Evolutionary conservation across 2,113 vertebrate genomes (phyloP), one percentile per base, ranked within the genome.

Genomic region (Rhinoderma darwinii): DNA sequence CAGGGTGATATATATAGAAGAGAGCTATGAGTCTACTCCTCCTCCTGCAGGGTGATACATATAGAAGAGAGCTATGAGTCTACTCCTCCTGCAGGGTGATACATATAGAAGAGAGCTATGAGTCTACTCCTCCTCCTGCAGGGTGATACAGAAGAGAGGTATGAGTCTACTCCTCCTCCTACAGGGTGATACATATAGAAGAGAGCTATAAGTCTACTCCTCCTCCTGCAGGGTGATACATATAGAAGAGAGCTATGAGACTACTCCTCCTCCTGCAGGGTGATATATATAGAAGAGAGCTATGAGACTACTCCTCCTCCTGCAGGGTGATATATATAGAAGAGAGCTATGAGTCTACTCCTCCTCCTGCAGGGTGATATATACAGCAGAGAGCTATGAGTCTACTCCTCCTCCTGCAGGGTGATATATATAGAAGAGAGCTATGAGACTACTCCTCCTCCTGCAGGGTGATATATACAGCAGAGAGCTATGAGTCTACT

Each of bases 241-340:
- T n/a, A n/a, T n/a, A n/a, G n/a, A 8, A 61, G 25, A 8, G 56
- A 61, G 56, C 56, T 10, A n/a, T 25, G 25, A 61, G 56, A 30
- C 66, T n/a, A n/a, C n/a, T 35, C 47, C 68, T 84, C 51, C 83
- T 22, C 72, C 70, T 84, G 72, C 72, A 84, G 83, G 83, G 83
- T 84, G 70, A 75, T n/a, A 61, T 35, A 27, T n/a, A n/a, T n/a
- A n/a, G n/a, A n/a, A 61, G 10, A 9, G 59, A 27, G 59, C 59
- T 9, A 61, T 9, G 59, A 61, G 59, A 11, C 59, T n/a, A n/a
- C n/a, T 18, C 82, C 82, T 73, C 82, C 66, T 32, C 44, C 82
- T 83, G 66, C 14, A 54, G 82, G 82, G 61, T 50, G 44, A 70
- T 18, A 39, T 4, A 83, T n/a, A n/a, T n/a, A n/a, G n/a, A n/a